Base-by-base conservation (phyloP, 1,140 invertebrate genomes). In the Lasaia peninsularis region DNA sequence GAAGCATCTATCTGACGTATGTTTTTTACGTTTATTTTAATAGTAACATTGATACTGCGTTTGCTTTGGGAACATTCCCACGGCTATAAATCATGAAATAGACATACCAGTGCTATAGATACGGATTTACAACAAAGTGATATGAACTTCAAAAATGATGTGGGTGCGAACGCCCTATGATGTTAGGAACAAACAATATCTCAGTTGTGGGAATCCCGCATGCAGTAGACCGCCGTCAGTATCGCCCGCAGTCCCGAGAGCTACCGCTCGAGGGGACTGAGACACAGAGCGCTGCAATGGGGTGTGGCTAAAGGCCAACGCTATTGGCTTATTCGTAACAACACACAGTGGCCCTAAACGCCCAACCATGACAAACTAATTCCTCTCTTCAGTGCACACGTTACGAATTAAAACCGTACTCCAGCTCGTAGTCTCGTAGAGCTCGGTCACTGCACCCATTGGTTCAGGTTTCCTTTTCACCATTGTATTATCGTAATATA, bases 401-500 rank as follows among this genome's bases (percentile, higher is more conserved):
- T 57, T 80, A 83, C 60, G 72, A 65, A 63, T 56, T 58, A 81
- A 63, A 80, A 75, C 82, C 65, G 75, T 65, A 75, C 60, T 73
- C 28, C 12, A 44, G 16, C 14, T 24, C 50, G 52, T 56, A 49
- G 58, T 32, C 48, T 52, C 69, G 57, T 9, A 71, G 57, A 52
- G 54, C 61, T 69, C 75, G 63, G 58, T 65, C 73, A 65, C 58
- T 37, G 60, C 72, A 70, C 68, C 62, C 80, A 88, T 88, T 87
- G 86, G 86, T 64, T 73, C 70, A 37, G 57, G 61, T 61, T 56
- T 49, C 59, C 58, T 56, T 67, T 72, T 57, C 63, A 59, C 63
- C 65, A 55, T 69, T 73, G 78, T 86, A 88, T 88, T 85, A 88
- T 88, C 78, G 80, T 86, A 90, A 89, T 90, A 90, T 90, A 90